phyloP scores from a whole-genome alignment of 2,888 invertebrate species.

The Brachylomia viminalis region DNA sequence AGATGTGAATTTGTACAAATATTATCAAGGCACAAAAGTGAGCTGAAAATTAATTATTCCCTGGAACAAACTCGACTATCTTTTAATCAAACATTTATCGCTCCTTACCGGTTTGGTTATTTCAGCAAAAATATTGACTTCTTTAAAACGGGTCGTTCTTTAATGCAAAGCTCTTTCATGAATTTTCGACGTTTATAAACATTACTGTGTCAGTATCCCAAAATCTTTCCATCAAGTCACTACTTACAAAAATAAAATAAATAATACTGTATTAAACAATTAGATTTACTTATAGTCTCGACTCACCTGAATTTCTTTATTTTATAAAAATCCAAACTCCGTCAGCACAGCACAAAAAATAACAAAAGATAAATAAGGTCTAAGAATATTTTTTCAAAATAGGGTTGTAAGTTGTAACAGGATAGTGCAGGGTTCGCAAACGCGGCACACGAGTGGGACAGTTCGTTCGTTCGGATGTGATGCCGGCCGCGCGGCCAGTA shows the following conservation, averaged over 20 bases:
- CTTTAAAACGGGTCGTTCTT: neutral
- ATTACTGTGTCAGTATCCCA: neutral
- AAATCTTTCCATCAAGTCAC: neutral
- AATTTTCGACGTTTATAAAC: neutral
- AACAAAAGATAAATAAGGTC: constrained; percentile 29
- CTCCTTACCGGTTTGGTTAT: neutral
- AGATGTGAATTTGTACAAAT: neutral
- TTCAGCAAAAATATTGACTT: constrained; percentile 11
- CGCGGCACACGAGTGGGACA: constrained; percentile 82
- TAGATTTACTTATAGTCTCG: neutral
- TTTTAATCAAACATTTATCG: constrained; percentile 33
- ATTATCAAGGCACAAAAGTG: neutral
- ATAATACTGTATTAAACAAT: neutral
- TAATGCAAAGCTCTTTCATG: constrained; percentile 16
- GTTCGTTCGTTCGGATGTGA: constrained; percentile 89
- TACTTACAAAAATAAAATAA: neutral
- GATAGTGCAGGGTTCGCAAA: constrained; percentile 81
- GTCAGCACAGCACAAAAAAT: constrained; percentile 67
- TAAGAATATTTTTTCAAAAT: constrained; percentile 38
- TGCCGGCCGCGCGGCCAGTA: constrained; percentile 88
- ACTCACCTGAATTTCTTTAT: constrained; percentile 62
- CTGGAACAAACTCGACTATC: constrained; percentile 8
- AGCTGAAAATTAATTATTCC: constrained; percentile 2
- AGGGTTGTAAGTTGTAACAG: constrained; percentile 72
- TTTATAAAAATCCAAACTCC: constrained; percentile 63